Base-by-base conservation (phyloP, 2,797 vertebrate species). In the Hyperoplus immaculatus region DNA sequence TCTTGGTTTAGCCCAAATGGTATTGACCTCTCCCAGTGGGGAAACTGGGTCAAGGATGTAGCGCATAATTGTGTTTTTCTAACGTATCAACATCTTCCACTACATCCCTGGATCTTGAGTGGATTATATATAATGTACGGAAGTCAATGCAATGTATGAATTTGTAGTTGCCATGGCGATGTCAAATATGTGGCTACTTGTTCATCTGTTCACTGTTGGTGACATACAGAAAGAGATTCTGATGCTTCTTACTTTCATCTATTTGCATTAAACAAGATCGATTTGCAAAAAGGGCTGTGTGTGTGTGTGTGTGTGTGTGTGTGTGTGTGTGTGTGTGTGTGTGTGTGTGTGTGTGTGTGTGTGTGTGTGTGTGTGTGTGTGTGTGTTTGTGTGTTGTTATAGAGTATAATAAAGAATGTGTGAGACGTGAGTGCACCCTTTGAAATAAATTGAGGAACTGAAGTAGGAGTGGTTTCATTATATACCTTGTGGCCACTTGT, bases 131-230 rank as follows among this genome's bases (percentile, higher is more conserved):
- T 41, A 69, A 74, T 81, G 85, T 67, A 68, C 71, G 74, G 72
- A 75, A 75, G 80, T 74, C 68, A 21, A 21, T 72, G 77, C 66
- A 69, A 56, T 58, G 80, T 88, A 67, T 85, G 81, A 86, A 87
- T 80, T 68, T 90, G 82, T 85, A 87, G 91, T 91, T 92, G 82
- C 89, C 88, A 92, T 91, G 90, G 88, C 47, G 69, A 89, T 87
- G 72, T 81, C 72, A 86, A 78, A 91, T 87, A 83, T 75, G 66
- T 29, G 58, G 77, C 55, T 72, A 80, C 73, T 76, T 77, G 63
- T 73, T 82, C 69, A 77, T 84, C 87, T 79, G 86, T 85, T 80
- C 75, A 79, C 47, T 67, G 60, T 51, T 72, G 14, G 42, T 66
- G 67, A 72, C 81, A 80, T 76, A 77, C 59, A 46, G 51, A 77